These are phyloP conservation scores for Phorcus lineatus DNA, from an alignment of 2,888 invertebrate genomes.

Conservation along the genomic window DNA sequence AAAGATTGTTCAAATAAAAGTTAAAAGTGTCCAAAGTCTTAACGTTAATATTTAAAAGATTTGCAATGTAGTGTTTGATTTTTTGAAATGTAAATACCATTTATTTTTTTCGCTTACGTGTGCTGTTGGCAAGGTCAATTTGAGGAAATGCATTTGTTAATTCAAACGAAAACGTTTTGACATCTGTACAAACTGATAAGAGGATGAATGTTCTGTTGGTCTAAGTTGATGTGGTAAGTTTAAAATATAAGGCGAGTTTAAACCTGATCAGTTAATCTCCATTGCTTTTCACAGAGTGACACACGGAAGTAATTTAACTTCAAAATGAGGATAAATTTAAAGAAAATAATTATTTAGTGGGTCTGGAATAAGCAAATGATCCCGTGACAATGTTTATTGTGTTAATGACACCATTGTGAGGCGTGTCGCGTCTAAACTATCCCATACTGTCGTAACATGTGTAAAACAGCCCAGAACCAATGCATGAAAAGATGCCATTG, in stretches of 20 bases:
- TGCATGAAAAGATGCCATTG: background rate
- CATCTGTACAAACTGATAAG: too few species aligned
- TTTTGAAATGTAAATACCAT: too few species aligned
- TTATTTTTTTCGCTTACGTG: too few species aligned
- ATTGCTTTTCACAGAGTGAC: background rate
- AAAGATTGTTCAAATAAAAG: too few species aligned
- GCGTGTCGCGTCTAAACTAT: background rate
- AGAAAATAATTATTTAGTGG: slow-evolving; percentile 23
- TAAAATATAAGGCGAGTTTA: background rate
- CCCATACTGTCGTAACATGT: background rate
- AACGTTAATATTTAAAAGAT: too few species aligned
- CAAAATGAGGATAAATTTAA: slow-evolving; percentile 1
- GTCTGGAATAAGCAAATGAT: slow-evolving; percentile 11
- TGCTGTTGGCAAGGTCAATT: too few species aligned
- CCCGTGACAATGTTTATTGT: slow-evolving; percentile 4
- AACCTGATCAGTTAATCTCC: slow-evolving; percentile 10
- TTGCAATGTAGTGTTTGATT: too few species aligned
- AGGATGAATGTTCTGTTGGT: too few species aligned
- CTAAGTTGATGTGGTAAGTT: background rate
- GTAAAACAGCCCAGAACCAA: background rate
- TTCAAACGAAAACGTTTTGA: too few species aligned
- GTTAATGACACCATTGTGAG: slow-evolving; percentile 13
- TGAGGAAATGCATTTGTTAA: too few species aligned
- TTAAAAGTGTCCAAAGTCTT: too few species aligned
- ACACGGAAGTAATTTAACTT: slow-evolving; percentile 2